These are phyloP conservation scores for Leptothorax acervorum DNA, from an alignment of 2,888 invertebrate genomes.

Conservation along the genomic window DNA sequence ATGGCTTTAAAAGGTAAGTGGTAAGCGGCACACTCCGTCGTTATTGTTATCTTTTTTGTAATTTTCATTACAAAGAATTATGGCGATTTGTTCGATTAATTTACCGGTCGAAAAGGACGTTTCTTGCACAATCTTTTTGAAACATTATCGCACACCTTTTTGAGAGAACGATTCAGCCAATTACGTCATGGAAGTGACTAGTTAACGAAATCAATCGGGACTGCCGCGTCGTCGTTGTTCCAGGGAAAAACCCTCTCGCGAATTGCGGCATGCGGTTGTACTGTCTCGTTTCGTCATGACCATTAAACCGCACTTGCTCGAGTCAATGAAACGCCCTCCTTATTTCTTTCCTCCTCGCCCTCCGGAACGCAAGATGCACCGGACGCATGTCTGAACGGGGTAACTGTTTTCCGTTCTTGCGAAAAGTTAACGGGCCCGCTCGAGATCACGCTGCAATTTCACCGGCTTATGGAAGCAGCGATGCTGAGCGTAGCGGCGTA, in stretches of 20 bases:
- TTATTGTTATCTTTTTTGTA: background rate
- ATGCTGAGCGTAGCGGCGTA: slow-evolving; percentile 15
- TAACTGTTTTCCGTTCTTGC: slow-evolving; percentile 83
- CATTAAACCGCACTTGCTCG: slow-evolving; percentile 65
- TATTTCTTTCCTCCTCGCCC: slow-evolving; percentile 53
- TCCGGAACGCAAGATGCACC: slow-evolving; percentile 48
- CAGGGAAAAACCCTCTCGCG: slow-evolving; percentile 53
- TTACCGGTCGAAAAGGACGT: background rate
- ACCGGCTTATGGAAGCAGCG: slow-evolving; percentile 61
- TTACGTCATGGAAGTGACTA: slow-evolving; percentile 39
- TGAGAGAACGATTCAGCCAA: slow-evolving; percentile 22
- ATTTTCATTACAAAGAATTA: background rate
- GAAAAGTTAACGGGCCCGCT: slow-evolving; percentile 80
- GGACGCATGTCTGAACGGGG: slow-evolving; percentile 77
- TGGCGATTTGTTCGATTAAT: background rate
- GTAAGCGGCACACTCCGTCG: background rate
- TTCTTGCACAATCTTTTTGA: slow-evolving; percentile 4
- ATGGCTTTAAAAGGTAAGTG: background rate
- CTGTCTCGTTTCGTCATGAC: slow-evolving; percentile 41
- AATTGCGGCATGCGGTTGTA: slow-evolving; percentile 40
- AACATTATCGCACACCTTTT: slow-evolving; percentile 10
- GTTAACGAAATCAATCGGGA: slow-evolving; percentile 48
- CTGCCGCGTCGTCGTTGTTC: slow-evolving; percentile 10
- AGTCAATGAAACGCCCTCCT: slow-evolving; percentile 74
- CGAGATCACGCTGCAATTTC: slow-evolving; percentile 69